A percentile compares a stretch with the other conserved stretches of the same genome.
Conservation (phyloP, 92 coral and sea anemone genomes). For the Zoanthus sansibaricus region DNA sequence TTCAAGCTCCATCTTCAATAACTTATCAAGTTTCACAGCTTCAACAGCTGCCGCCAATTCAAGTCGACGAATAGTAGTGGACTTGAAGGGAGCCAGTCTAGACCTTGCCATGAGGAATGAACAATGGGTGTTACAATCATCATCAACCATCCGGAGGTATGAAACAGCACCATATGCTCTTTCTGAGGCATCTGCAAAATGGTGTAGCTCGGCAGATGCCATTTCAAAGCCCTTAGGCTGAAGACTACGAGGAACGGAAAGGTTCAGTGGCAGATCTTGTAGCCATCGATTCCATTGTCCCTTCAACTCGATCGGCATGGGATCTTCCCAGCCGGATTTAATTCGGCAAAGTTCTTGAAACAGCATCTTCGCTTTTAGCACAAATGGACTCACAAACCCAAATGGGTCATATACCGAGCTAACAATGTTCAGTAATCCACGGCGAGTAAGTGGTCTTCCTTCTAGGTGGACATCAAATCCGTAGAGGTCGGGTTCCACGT, state of each 20-base stretch:
- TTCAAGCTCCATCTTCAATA: constrained; percentile 54
- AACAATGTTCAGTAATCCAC: constrained; percentile 50
- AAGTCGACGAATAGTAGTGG: constrained; percentile 57
- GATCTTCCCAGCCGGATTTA: constrained; percentile 48
- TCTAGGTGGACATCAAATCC: constrained; percentile 49
- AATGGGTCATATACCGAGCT: constrained; percentile 63
- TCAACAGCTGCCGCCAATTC: constrained; percentile 60
- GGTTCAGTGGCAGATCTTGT: constrained; percentile 43
- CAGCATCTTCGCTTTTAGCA: constrained; percentile 53
- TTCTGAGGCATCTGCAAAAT: constrained; percentile 54
- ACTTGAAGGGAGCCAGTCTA: constrained; percentile 55
- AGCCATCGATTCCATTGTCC: constrained; percentile 51
- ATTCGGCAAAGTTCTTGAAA: constrained; percentile 55
- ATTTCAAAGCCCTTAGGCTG: constrained; percentile 35
- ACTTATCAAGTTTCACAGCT: constrained; percentile 61
- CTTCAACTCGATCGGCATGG: constrained; percentile 38
- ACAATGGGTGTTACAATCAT: constrained; percentile 45
- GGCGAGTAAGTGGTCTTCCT: constrained; percentile 55
- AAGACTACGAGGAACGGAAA: constrained; percentile 46
- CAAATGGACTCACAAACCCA: constrained; percentile 56
- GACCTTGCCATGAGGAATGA: constrained; percentile 59
- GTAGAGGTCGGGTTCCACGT: constrained; percentile 15
- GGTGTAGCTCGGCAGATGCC: constrained; percentile 42
- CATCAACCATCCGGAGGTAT: constrained; percentile 36
- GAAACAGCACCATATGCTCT: constrained; percentile 55